These are phyloP conservation scores for Galerucella pusilla DNA, from an alignment of 2,888 invertebrate species.

Conservation along the genomic window DNA sequence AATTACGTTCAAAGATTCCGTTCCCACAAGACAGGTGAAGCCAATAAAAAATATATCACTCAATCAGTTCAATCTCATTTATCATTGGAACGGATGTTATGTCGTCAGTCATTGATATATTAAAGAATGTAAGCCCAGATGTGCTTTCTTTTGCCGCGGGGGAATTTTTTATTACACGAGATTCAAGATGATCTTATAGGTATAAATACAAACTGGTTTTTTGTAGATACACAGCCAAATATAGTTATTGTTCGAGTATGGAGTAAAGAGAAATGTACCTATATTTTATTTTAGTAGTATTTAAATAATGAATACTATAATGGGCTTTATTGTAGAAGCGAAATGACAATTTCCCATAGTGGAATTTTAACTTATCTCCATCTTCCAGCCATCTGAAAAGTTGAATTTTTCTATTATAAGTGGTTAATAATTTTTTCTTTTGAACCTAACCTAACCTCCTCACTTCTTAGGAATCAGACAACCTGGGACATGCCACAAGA, in stretches of 20 bases:
- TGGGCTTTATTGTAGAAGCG: not conserved
- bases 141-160: conserved; percentile 26
- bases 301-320: no score
- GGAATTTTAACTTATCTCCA: no score
- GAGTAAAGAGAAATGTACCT: not conserved
- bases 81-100: conserved; percentile 20
- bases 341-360: not conserved
- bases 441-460: no score
- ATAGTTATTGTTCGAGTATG: not conserved
- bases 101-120: conserved; percentile 1
- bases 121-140: conserved; percentile 12
- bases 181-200: conserved; percentile 1
- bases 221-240: not conserved
- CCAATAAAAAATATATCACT: conserved; percentile 2
- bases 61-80: conserved; percentile 8
- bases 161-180: conserved; percentile 17
- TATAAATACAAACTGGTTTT: not conserved
- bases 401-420: no score
- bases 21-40: no score
- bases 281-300: not conserved
- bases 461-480: no score
- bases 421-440: no score
- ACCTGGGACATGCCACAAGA: no score
- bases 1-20: no score
- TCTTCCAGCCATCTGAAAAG: no score